phyloP scores from a whole-genome alignment of 2,888 invertebrate species.

The Petrolisthes manimaculis region DNA sequence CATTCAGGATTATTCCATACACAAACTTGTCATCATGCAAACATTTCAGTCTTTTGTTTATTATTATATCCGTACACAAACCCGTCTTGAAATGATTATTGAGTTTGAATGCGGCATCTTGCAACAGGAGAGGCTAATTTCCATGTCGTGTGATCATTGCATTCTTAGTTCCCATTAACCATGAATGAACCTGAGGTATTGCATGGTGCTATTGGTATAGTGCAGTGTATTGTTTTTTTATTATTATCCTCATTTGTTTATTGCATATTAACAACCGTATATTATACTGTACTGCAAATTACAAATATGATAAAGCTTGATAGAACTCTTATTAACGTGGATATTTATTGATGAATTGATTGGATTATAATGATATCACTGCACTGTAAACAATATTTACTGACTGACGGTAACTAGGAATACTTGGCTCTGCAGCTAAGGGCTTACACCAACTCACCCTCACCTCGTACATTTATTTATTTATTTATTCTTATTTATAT shows the following conservation, averaged over 20 bases:
- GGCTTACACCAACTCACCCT: neutral
- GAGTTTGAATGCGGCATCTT: neutral
- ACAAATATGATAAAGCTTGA: too few relatives aligned
- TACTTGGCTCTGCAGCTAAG: conserved; percentile 16
- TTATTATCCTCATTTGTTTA: too few relatives aligned
- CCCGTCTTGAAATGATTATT: neutral
- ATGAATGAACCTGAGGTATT: neutral
- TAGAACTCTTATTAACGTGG: neutral
- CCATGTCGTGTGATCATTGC: conserved; percentile 30
- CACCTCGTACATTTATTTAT: neutral
- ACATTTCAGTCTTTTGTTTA: neutral
- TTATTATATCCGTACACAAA: neutral
- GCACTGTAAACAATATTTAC: neutral
- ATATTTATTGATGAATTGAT: neutral
- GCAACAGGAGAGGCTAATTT: conserved; percentile 44
- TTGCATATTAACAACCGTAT: too few relatives aligned
- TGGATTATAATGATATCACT: neutral
- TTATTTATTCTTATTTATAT: neutral
- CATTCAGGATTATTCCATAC: too few relatives aligned
- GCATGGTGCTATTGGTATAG: conserved; percentile 43
- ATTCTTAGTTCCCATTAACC: conserved; percentile 23
- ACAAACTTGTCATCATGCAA: neutral
- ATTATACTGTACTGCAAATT: too few relatives aligned
- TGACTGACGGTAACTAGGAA: conserved; percentile 8
- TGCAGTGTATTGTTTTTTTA: conserved; percentile 15